These are phyloP conservation scores for Halyomorpha halys DNA, from an alignment of 1,140 invertebrate genomes.

Conservation along the genomic window DNA sequence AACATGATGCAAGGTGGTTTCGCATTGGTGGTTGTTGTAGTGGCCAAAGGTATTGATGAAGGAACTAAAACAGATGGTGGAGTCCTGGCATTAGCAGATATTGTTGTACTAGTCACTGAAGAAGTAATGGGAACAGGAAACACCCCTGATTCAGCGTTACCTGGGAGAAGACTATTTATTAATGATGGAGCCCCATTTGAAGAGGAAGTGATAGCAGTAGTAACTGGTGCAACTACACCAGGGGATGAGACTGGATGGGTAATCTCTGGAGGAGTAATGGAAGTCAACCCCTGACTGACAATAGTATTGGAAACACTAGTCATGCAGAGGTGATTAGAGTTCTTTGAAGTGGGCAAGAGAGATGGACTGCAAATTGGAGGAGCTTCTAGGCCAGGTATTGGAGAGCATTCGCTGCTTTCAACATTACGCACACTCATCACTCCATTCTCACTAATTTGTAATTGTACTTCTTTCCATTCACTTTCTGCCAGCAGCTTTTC, in stretches of 20 bases:
- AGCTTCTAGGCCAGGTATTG: conserved; percentile 21
- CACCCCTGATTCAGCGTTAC: too few relatives aligned
- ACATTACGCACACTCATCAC: conserved; percentile 53
- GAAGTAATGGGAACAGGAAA: not conserved
- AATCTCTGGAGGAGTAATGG: not conserved
- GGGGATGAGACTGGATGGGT: not conserved
- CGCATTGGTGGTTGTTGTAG: not conserved
- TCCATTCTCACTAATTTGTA: conserved; percentile 57
- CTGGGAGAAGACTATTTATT: too few relatives aligned
- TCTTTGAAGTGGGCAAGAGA: not conserved
- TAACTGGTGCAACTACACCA: not conserved
- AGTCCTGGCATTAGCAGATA: not conserved
- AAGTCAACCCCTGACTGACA: too few relatives aligned
- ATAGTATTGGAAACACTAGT: not conserved
- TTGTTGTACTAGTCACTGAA: not conserved
- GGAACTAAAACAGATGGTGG: not conserved
- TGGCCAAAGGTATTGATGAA: not conserved
- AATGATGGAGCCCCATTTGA: too few relatives aligned
- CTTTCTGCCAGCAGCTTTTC: conserved; percentile 24
- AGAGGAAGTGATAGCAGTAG: too few relatives aligned
- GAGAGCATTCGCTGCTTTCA: conserved; percentile 23
- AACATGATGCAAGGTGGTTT: not conserved
- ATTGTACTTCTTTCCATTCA: conserved; percentile 54
- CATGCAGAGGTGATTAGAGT: not conserved
- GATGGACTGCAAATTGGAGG: conserved; percentile 13